Conservation (phyloP, 37 sponge, comb jelly and placozoan species). For the Ephydatia muelleri region DNA sequence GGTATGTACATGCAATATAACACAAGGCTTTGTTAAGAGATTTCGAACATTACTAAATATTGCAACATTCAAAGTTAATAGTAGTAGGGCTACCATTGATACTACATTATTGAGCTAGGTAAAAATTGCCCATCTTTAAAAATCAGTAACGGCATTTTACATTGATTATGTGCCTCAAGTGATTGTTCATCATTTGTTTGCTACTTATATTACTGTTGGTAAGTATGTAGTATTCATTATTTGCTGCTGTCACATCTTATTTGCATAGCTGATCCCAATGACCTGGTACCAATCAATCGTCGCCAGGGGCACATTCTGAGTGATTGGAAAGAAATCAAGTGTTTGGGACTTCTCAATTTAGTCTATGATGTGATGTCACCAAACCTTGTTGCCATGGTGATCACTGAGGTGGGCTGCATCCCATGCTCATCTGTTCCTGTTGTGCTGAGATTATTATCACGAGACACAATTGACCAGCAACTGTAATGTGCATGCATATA, state of each 20-base stretch:
- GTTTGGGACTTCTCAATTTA: constrained; percentile 85
- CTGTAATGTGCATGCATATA: not conserved
- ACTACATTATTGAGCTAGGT: too few species aligned
- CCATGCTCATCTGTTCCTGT: constrained; percentile 99
- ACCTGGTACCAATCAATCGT: constrained; percentile 56
- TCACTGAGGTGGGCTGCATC: constrained; percentile 90
- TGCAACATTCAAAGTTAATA: too few species aligned
- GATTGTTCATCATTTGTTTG: too few species aligned
- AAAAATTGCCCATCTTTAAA: too few species aligned
- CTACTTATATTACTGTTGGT: too few species aligned
- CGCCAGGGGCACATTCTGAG: constrained; percentile 53
- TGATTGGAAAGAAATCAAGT: constrained; percentile 72
- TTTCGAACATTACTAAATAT: too few species aligned
- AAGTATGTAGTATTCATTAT: too few species aligned
- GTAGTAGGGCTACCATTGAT: too few species aligned
- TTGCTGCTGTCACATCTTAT: not conserved
- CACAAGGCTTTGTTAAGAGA: too few species aligned
- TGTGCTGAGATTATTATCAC: constrained; percentile 80
- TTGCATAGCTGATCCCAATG: constrained; percentile 88
- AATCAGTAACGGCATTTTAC: too few species aligned
- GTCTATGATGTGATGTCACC: constrained; percentile 97
- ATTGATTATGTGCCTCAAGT: too few species aligned
- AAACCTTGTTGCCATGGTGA: constrained; percentile 90
- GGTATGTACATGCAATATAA: too few species aligned
- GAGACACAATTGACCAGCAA: constrained; percentile 10